Evolutionary conservation across 2,888 invertebrate genomes (phyloP).

Genomic region (Cloeon dipterum): DNA sequence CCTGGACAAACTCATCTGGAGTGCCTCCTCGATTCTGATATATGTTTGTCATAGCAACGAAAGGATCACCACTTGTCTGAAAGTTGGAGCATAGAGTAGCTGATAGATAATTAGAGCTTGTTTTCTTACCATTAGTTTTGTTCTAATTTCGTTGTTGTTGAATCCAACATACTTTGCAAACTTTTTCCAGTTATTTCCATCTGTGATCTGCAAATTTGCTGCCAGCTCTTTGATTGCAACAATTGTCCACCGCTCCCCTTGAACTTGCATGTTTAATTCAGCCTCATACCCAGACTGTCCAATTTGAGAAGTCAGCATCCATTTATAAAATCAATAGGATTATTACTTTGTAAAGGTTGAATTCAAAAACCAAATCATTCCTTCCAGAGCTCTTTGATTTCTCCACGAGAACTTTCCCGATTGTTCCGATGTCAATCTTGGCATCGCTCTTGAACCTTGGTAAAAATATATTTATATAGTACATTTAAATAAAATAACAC

Average conservation of each 20-base stretch:
- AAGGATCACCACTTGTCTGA: slow-evolving; percentile 11
- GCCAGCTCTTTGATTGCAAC: slow-evolving; percentile 12
- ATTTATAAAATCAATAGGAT: no score
- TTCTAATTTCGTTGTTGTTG: slow-evolving; percentile 12
- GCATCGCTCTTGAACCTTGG: slow-evolving; percentile 10
- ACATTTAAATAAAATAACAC: no score
- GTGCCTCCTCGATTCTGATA: slow-evolving; percentile 13
- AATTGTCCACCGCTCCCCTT: slow-evolving; percentile 11
- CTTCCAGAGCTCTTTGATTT: slow-evolving; percentile 8
- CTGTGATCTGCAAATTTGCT: slow-evolving; percentile 11
- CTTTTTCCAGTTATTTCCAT: slow-evolving; percentile 13
- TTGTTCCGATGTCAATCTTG: slow-evolving; percentile 11
- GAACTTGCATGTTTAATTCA: slow-evolving; percentile 5
- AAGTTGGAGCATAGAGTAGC: no score
- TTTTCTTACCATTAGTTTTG: slow-evolving; percentile 10
- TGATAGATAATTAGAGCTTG: no score
- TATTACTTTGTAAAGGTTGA: slow-evolving; percentile 13
- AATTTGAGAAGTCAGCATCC: no score
- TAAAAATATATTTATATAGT: no score
- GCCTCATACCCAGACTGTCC: slow-evolving; percentile 6
- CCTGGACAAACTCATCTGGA: slow-evolving; percentile 13
- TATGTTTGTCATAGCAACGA: slow-evolving; percentile 11
- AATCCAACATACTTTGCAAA: slow-evolving; percentile 14
- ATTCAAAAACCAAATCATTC: slow-evolving; percentile 12
- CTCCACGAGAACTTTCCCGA: slow-evolving; percentile 13